Percentiles rank a stretch among this genome's conserved stretches.
Conservation (phyloP, 92 coral and sea anemone genomes). For the Paramuricea clavata region DNA sequence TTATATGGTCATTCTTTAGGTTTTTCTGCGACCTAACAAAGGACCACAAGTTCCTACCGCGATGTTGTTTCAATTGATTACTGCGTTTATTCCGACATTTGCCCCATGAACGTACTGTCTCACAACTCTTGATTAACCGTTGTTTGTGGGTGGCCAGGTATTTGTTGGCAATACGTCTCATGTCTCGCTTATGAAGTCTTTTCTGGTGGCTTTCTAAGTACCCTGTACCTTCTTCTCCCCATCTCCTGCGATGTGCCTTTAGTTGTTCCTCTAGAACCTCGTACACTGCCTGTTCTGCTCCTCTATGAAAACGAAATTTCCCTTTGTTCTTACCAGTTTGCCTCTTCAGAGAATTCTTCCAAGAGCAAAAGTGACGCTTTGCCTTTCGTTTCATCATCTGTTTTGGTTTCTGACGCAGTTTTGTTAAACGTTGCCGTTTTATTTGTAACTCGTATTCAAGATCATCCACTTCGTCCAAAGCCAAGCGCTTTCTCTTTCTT, state of each 20-base stretch:
- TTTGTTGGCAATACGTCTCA: constrained; percentile 65
- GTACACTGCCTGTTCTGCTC: constrained; percentile 54
- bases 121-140: constrained; percentile 42
- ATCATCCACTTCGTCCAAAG: no score
- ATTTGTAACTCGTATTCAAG: no score
- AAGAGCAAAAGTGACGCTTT: no score
- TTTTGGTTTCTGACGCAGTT: no score
- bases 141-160: constrained; percentile 26
- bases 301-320: no score
- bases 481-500: no score
- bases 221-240: constrained; percentile 74
- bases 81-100: constrained; percentile 44
- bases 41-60: constrained; percentile 60
- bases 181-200: constrained; percentile 34
- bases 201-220: constrained; percentile 49
- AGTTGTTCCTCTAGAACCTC: constrained; percentile 49
- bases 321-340: no score
- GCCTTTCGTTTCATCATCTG: no score
- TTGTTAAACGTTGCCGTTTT: no score
- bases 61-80: constrained; percentile 64
- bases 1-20: constrained; percentile 23
- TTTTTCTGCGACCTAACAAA: constrained; percentile 51
- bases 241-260: constrained; percentile 47
- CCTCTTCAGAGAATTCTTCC: no score
- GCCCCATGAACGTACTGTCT: constrained; percentile 69